phyloP scores from a whole-genome alignment of 2,888 invertebrate genomes.

The Cerastis rubricosa region DNA sequence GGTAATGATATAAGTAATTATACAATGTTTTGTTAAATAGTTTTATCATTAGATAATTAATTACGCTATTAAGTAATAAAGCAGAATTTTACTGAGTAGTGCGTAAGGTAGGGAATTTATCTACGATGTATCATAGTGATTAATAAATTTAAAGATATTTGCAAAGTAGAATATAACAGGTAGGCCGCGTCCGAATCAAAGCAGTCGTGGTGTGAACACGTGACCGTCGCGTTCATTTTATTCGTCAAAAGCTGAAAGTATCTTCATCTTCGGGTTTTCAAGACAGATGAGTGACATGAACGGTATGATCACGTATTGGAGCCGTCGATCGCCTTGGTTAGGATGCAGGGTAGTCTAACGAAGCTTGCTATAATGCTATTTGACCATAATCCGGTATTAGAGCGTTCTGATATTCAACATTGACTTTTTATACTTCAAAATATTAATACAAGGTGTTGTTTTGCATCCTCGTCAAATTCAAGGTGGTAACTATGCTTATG shows the following conservation, averaged over 20 bases:
- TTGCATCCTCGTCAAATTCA: too few species aligned
- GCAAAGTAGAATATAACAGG: too few species aligned
- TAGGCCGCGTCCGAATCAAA: background rate
- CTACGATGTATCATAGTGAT: background rate
- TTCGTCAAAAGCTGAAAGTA: background rate
- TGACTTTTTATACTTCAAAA: too few species aligned
- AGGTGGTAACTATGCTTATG: too few species aligned
- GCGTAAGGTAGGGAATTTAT: background rate
- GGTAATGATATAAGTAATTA: conserved; percentile 31
- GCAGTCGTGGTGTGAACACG: background rate
- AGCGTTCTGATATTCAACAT: background rate
- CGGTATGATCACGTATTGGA: background rate
- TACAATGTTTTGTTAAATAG: background rate
- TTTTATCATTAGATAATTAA: conserved; percentile 2
- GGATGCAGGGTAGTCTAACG: background rate
- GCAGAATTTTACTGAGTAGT: background rate
- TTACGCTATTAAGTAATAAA: conserved; percentile 1
- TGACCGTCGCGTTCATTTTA: background rate
- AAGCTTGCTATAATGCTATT: background rate
- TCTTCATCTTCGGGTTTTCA: background rate
- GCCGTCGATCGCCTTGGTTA: background rate
- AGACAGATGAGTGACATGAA: background rate
- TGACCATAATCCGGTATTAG: background rate
- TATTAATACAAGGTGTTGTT: too few species aligned
- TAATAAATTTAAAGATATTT: too few species aligned